Evolutionary conservation across 2,888 invertebrate genomes (phyloP), one percentile per base, ranked within the genome.

Genomic region (Escarpia spicata): DNA sequence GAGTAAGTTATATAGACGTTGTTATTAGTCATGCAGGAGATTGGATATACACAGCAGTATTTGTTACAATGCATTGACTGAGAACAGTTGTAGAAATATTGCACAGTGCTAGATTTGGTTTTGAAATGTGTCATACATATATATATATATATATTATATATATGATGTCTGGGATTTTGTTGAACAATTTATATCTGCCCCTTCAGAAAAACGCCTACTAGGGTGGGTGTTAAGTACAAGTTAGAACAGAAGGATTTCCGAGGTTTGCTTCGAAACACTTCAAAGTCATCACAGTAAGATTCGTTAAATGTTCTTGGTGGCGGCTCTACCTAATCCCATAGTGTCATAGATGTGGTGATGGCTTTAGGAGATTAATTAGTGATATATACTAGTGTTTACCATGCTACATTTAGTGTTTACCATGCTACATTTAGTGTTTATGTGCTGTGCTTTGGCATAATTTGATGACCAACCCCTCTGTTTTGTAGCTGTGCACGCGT

Each of bases 231-330:
- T n/a, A 91, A 52, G 45, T 45, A 91, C 91, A 75, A 58, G 44
- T 90, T 43, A 31, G 92, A 92, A 43, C 92, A 92, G 43, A 52
- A 43, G 26, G 93, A 93, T 92, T 93, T 92, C 91, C 92, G 93
- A 45, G 92, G 92, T n/a, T 45, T 93, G 43, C 92, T 93, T 31
- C 91, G 89, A 89, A 93, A 92, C 60, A n/a, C 89, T 31, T 45
- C 91, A 75, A 75, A 75, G 26, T 26, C 75, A 75, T 75, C 75
- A 4, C 75, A 19, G 75, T 75, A 75, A 75, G 75, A 75, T 75
- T 75, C 12, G 26, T 75, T 75, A 75, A 75, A 26, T 75, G 75
- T 75, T 75, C 52, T 75, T 26, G 75, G 75, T 75, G 75, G 75
- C 26, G 75, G 75, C 19, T 75, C 75, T 75, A 75, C 75, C 75